Percentiles rank a stretch among this genome's conserved stretches.
Evolutionary conservation across 2,113 vertebrate genomes (phyloP).

Genomic region (Lampris megalopsis): DNA sequence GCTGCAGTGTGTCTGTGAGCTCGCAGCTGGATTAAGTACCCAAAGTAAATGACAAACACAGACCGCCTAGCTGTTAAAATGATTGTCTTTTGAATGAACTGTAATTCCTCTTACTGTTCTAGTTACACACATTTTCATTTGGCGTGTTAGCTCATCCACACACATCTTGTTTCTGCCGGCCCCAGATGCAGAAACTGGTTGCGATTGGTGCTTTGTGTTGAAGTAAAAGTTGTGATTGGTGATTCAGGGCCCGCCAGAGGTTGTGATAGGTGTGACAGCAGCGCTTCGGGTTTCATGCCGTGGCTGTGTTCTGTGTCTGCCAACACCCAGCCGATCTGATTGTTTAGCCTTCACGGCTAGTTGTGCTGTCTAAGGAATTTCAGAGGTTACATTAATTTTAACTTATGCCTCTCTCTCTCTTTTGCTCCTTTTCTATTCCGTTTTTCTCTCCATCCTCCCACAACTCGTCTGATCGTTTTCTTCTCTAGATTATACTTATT

Average conservation of each 20-base stretch:
- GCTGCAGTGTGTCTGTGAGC: constrained; percentile 23
- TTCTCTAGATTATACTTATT: constrained; percentile 67
- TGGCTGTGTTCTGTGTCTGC: constrained; percentile 69
- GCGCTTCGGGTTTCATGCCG: constrained; percentile 42
- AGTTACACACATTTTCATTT: constrained; percentile 9
- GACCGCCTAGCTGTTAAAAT: background rate
- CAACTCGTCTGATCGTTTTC: constrained; percentile 1
- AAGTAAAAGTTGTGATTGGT: constrained; percentile 44
- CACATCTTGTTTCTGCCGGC: background rate
- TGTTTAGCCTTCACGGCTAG: constrained; percentile 72
- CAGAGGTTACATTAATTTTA: constrained; percentile 64
- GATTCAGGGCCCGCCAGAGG: background rate
- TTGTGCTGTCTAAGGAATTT: constrained; percentile 78
- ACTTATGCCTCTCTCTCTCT: constrained; percentile 55
- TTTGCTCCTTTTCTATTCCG: constrained; percentile 14
- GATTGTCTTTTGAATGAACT: constrained; percentile 9
- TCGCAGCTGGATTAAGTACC: constrained; percentile 27
- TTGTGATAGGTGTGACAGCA: constrained; percentile 27
- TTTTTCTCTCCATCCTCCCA: constrained; percentile 11
- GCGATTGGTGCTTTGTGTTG: constrained; percentile 26
- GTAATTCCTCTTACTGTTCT: constrained; percentile 22
- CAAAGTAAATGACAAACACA: background rate
- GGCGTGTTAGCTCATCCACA: constrained; percentile 18
- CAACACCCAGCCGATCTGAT: constrained; percentile 69
- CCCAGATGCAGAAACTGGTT: background rate